These are phyloP conservation scores for Cheilosia soror DNA, from an alignment of 2,888 invertebrate genomes.

Conservation along the genomic window DNA sequence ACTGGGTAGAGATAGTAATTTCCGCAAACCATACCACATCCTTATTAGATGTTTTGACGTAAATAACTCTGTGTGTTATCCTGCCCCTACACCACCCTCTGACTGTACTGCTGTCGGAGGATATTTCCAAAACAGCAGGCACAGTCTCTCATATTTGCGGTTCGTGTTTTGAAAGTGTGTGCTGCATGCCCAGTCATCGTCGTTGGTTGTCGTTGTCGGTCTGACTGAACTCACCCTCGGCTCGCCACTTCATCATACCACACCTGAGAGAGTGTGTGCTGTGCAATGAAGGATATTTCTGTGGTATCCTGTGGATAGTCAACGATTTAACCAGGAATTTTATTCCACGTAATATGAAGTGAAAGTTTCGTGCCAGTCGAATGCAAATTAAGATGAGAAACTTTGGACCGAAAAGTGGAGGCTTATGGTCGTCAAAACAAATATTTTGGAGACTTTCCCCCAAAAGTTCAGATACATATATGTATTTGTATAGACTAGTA, in stretches of 20 bases:
- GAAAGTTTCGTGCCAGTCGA: constrained; percentile 55
- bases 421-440: constrained; percentile 61
- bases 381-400: constrained; percentile 56
- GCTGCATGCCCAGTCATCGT: constrained; percentile 14
- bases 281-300: constrained; percentile 61
- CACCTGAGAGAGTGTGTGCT: constrained; percentile 44
- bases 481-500: background rate
- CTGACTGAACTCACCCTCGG: background rate
- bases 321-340: constrained; percentile 61
- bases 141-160: constrained; percentile 66
- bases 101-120: constrained; percentile 2
- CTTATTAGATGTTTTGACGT: constrained; percentile 73
- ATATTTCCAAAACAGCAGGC: constrained; percentile 67
- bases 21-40: constrained; percentile 67
- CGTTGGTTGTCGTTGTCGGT: constrained; percentile 6
- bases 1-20: constrained; percentile 42
- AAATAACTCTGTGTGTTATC: constrained; percentile 65
- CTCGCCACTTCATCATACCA: background rate
- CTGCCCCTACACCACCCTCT: constrained; percentile 19
- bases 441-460: constrained; percentile 39
- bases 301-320: constrained; percentile 63
- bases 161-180: constrained; percentile 64
- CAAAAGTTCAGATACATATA: background rate
- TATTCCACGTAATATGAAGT: constrained; percentile 60
- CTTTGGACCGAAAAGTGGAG: constrained; percentile 9